Conservation (phyloP, 2,888 invertebrate genomes). For the Oscheius onirici region DNA sequence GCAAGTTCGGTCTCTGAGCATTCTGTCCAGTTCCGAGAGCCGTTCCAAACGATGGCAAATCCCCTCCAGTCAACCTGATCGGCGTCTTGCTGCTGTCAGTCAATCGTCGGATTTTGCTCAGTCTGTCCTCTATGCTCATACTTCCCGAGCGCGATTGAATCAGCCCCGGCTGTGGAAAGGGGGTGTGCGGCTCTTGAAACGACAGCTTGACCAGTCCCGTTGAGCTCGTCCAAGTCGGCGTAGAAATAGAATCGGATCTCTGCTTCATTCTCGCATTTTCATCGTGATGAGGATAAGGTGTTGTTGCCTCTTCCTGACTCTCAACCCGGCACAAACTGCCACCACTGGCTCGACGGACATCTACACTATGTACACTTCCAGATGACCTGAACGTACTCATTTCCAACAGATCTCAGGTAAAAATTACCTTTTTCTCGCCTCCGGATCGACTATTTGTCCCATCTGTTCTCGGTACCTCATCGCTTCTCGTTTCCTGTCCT, state of each 20-base stretch:
- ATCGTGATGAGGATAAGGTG: not conserved
- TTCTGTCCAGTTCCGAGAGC: too few relatives aligned
- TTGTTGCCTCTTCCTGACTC: not conserved
- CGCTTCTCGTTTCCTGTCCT: not conserved
- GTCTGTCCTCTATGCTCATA: too few relatives aligned
- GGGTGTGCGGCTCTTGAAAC: too few relatives aligned
- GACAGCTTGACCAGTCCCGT: too few relatives aligned
- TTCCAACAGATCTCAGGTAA: not conserved
- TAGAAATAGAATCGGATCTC: conserved; percentile 1
- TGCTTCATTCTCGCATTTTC: not conserved
- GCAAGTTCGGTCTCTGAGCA: conserved; percentile 3
- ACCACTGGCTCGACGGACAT: conserved; percentile 7
- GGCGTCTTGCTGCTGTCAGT: too few relatives aligned
- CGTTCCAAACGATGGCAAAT: too few relatives aligned
- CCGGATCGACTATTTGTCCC: not conserved
- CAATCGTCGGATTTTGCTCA: too few relatives aligned
- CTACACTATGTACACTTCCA: conserved; percentile 15
- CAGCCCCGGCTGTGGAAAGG: too few relatives aligned
- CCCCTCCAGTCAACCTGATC: too few relatives aligned
- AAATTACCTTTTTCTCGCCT: not conserved
- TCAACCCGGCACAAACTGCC: not conserved
- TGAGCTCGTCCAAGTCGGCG: too few relatives aligned
- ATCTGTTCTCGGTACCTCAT: not conserved
- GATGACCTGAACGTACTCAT: not conserved
- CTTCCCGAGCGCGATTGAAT: too few relatives aligned